Conservation (phyloP, 2,797 vertebrate genomes). For the Sylvilagus floridanus region DNA sequence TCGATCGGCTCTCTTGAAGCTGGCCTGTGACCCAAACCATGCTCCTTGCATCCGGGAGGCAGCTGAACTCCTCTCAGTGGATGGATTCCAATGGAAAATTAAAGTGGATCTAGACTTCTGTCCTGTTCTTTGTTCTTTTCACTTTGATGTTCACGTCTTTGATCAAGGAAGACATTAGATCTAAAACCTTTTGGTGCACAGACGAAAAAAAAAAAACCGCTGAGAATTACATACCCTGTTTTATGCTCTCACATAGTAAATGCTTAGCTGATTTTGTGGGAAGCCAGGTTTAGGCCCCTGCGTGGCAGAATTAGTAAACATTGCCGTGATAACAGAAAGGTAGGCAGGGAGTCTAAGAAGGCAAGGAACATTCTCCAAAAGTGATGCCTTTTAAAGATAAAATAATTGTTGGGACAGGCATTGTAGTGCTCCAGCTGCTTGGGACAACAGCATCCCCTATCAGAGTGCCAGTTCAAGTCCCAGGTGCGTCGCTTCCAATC, state of each 20-base stretch:
- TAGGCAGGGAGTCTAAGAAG: background rate
- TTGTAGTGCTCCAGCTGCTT: too few relatives aligned
- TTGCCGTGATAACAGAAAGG: constrained; percentile 3
- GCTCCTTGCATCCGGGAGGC: constrained; percentile 86
- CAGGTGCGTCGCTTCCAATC: too few relatives aligned
- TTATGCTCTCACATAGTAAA: background rate
- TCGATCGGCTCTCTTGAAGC: constrained; percentile 86
- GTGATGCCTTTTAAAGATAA: constrained; percentile 38
- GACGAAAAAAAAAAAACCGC: background rate
- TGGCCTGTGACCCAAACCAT: constrained; percentile 89
- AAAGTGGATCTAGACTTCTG: constrained; percentile 59
- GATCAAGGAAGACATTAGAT: constrained; percentile 57
- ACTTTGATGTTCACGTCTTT: constrained; percentile 72
- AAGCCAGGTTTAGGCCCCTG: background rate
- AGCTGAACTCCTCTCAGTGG: constrained; percentile 84
- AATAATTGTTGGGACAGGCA: background rate
- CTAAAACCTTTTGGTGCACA: constrained; percentile 60
- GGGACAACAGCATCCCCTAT: too few relatives aligned
- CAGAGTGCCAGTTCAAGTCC: too few relatives aligned
- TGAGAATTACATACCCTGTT: background rate
- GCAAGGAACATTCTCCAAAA: background rate
- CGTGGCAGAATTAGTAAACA: background rate
- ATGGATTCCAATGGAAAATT: constrained; percentile 86
- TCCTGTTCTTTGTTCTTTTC: constrained; percentile 63
- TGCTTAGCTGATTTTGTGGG: background rate